Evolutionary conservation across 1,140 invertebrate genomes (phyloP).

Genomic region (Drosophila paulistorum): DNA sequence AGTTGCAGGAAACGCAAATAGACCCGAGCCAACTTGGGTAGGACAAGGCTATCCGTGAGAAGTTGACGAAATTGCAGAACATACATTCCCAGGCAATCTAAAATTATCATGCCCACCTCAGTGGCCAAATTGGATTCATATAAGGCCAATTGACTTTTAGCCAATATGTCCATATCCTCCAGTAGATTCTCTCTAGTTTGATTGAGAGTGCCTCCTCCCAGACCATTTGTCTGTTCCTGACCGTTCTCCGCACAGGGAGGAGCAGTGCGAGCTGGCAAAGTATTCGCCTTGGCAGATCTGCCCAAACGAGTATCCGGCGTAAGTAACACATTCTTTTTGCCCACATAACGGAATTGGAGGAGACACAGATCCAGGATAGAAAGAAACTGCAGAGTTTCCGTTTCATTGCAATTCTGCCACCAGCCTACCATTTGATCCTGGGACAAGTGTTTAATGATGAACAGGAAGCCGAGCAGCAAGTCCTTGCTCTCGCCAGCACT

Average conservation of each 20-base stretch:
- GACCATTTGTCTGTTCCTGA: conserved; percentile 84
- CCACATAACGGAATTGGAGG: conserved; percentile 94
- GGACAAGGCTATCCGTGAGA: conserved; percentile 89
- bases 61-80: conserved; percentile 90
- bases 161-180: conserved; percentile 76
- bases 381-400: conserved; percentile 77
- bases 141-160: conserved; percentile 80
- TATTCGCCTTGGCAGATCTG: conserved; percentile 51
- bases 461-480: conserved; percentile 94
- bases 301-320: conserved; percentile 81
- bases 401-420: conserved; percentile 91
- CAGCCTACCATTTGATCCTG: conserved; percentile 94
- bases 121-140: conserved; percentile 94
- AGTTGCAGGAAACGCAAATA: conserved; percentile 94
- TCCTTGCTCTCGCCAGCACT: conserved; percentile 87
- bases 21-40: conserved; percentile 90
- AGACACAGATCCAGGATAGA: conserved; percentile 85
- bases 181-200: conserved; percentile 85
- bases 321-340: conserved; percentile 88
- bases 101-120: conserved; percentile 93
- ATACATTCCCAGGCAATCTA: conserved; percentile 94
- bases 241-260: conserved; percentile 84
- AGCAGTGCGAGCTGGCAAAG: conserved; percentile 54
- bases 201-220: conserved; percentile 84
- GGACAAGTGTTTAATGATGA: conserved; percentile 94